phyloP scores from a whole-genome alignment of 2,888 invertebrate genomes.

The Vandiemenella viatica region DNA sequence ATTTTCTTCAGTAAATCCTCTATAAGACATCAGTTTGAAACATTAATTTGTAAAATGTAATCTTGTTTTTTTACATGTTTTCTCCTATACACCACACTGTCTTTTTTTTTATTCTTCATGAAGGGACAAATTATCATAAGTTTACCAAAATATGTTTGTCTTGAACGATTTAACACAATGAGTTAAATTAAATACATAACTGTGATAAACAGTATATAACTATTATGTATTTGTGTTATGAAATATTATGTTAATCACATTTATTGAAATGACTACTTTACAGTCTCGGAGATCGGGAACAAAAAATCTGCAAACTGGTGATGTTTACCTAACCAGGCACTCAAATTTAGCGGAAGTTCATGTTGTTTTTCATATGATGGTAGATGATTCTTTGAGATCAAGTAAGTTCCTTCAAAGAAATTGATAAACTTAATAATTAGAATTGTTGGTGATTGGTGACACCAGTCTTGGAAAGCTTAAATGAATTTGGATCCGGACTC shows the following conservation, averaged over 20 bases:
- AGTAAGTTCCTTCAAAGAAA: conserved; percentile 28
- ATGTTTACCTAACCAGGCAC: conserved; percentile 75
- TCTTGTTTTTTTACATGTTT: too few species aligned
- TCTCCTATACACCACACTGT: too few species aligned
- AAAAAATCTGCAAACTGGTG: conserved; percentile 59
- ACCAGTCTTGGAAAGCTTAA: not conserved
- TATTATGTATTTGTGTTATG: too few species aligned
- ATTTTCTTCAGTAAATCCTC: too few species aligned
- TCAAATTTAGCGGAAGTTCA: conserved; percentile 90
- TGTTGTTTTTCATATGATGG: conserved; percentile 88
- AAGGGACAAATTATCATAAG: too few species aligned
- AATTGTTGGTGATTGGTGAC: not conserved
- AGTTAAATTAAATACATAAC: too few species aligned
- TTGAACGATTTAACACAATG: too few species aligned
- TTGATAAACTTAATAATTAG: not conserved
- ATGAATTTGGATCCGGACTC: not conserved
- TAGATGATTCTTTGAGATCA: conserved; percentile 56
- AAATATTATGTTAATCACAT: not conserved
- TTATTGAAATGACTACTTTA: conserved; percentile 9
- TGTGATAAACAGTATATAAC: too few species aligned
- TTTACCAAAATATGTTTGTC: too few species aligned
- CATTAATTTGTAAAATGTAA: too few species aligned
- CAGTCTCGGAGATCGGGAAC: conserved; percentile 29
- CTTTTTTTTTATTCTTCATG: too few species aligned
- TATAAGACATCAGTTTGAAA: too few species aligned